A percentile compares a stretch with the other conserved stretches of the same genome.
phyloP scores from a whole-genome alignment of 2,888 invertebrate species.

The Dusona sp. region DNA sequence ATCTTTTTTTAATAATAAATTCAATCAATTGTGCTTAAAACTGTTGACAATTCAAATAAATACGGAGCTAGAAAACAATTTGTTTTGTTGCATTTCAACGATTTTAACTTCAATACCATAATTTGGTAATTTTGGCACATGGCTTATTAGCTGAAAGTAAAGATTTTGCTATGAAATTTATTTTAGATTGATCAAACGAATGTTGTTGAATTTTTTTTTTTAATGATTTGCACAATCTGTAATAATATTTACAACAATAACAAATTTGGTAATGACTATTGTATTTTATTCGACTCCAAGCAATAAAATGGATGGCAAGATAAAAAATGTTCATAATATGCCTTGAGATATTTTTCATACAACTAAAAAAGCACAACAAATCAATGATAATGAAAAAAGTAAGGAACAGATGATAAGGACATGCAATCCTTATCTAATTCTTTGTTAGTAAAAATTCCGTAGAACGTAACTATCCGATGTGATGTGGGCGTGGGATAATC shows the following conservation, averaged over 20 bases:
- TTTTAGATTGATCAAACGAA: background rate
- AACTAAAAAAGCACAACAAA: background rate
- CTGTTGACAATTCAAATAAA: background rate
- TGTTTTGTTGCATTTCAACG: background rate
- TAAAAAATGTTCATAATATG: background rate
- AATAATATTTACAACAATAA: too few species aligned
- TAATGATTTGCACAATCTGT: background rate
- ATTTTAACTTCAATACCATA: background rate
- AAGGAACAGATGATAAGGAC: background rate
- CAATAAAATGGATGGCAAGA: background rate
- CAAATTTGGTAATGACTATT: background rate
- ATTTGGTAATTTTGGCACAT: background rate
- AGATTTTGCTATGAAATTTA: background rate
- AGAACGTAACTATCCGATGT: constrained; percentile 16
- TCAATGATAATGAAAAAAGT: background rate
- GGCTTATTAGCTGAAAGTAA: background rate
- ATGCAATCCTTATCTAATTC: constrained; percentile 24
- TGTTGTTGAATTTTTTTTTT: background rate
- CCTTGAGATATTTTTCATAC: background rate
- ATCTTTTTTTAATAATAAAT: too few species aligned
- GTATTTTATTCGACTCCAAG: background rate
- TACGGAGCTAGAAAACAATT: background rate
- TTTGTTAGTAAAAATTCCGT: constrained; percentile 8
- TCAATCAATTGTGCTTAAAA: background rate
- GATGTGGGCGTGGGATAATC: constrained; percentile 47